Evolutionary conservation across 2,113 vertebrate species (phyloP).

Genomic region (Erythrocercus mccallii): DNA sequence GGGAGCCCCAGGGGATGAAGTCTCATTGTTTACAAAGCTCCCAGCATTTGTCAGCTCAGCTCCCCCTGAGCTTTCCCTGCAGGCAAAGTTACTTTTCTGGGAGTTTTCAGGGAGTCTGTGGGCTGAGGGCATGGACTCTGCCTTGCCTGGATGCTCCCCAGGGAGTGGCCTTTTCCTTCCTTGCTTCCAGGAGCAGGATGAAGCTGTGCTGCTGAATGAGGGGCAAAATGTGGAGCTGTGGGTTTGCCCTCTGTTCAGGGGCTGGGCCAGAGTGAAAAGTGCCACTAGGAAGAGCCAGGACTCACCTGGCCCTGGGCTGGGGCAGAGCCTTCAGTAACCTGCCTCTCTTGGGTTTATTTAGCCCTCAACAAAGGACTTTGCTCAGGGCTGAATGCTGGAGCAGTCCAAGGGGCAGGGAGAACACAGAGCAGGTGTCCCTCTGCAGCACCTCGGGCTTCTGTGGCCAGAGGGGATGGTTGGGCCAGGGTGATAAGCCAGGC

Average conservation of each 20-base stretch:
- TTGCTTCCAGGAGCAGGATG: neutral
- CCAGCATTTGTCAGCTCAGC: neutral
- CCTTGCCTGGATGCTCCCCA: neutral
- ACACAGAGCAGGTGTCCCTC: accelerated
- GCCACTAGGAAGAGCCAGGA: neutral
- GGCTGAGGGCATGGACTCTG: neutral
- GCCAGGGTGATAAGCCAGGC: neutral
- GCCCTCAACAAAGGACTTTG: neutral
- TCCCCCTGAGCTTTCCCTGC: neutral
- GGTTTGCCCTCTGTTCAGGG: neutral
- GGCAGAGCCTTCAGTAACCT: neutral
- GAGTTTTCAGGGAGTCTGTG: neutral
- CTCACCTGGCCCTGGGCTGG: neutral
- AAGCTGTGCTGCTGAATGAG: neutral
- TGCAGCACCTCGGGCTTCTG: neutral
- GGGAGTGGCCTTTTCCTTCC: neutral
- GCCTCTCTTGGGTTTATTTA: neutral
- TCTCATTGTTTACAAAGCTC: neutral
- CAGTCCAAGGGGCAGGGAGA: neutral
- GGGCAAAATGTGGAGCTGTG: neutral
- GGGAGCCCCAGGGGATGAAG: neutral
- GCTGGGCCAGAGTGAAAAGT: neutral
- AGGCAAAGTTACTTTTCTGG: neutral
- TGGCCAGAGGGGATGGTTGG: neutral
- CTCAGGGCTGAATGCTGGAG: neutral